Conservation (phyloP, 2,797 vertebrate species). For the Miichthys miiuy region DNA sequence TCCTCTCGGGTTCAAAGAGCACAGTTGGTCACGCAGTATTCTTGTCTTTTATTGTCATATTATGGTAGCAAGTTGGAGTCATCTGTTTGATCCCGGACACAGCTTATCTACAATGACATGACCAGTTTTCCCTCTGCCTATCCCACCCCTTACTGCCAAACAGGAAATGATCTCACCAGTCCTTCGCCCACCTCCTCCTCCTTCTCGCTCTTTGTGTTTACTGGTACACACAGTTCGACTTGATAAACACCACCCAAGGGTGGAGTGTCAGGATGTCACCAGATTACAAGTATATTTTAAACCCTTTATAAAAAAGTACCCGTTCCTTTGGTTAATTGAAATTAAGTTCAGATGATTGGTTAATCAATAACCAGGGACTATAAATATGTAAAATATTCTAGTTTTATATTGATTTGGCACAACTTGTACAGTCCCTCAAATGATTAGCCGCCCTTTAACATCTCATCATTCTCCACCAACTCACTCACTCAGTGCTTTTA, state of each 20-base stretch:
- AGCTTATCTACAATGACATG: slow-evolving; percentile 53
- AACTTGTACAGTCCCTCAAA: background rate
- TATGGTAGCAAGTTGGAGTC: slow-evolving; percentile 3
- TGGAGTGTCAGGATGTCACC: slow-evolving; percentile 24
- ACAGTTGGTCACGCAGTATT: background rate
- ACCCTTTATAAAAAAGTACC: background rate
- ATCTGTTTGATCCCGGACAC: slow-evolving; percentile 20
- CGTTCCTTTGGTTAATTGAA: background rate
- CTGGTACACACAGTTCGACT: slow-evolving; percentile 51
- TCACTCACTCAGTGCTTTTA: slow-evolving; percentile 23
- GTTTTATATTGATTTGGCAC: background rate
- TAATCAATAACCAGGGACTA: background rate
- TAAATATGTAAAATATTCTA: background rate
- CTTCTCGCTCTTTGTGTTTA: slow-evolving; percentile 42
- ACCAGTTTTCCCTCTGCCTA: slow-evolving; percentile 46
- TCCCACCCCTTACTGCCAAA: slow-evolving; percentile 56
- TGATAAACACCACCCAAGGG: slow-evolving; percentile 41
- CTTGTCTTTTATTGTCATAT: background rate
- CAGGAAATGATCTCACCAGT: slow-evolving; percentile 75
- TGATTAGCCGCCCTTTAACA: slow-evolving; percentile 32
- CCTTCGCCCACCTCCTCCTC: slow-evolving; percentile 13
- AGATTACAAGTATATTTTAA: slow-evolving; percentile 3
- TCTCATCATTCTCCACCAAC: slow-evolving; percentile 30
- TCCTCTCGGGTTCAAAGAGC: background rate
- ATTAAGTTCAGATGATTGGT: background rate